Evolutionary conservation across 2,888 invertebrate genomes (phyloP).

Genomic region (Dexiosoma caninum): DNA sequence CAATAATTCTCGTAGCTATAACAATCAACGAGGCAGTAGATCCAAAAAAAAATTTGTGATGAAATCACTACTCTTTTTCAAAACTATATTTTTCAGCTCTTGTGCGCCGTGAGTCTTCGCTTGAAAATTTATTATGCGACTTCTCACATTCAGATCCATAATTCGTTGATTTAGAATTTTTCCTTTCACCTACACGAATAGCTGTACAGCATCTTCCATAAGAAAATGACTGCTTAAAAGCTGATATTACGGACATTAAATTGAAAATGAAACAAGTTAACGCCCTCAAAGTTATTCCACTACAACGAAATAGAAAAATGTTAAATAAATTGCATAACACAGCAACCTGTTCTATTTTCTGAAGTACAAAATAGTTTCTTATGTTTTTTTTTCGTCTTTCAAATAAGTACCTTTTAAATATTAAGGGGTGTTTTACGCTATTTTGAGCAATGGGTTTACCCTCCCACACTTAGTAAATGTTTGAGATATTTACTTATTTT

Average conservation of each 20-base stretch:
- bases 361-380: constrained; percentile 16
- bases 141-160: no score
- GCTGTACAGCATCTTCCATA: not conserved
- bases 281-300: constrained; percentile 27
- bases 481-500: constrained; percentile 3
- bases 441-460: constrained; percentile 44
- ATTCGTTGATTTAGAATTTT: not conserved
- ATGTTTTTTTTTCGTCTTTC: not conserved
- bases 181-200: not conserved
- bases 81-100: no score
- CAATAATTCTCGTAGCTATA: no score
- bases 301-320: not conserved
- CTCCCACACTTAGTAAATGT: constrained; percentile 26
- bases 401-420: constrained; percentile 29
- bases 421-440: constrained; percentile 53
- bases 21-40: no score
- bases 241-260: not conserved
- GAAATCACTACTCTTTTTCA: no score
- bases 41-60: no score
- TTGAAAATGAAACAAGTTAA: constrained; percentile 14
- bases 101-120: no score
- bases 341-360: constrained; percentile 46
- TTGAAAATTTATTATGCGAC: no score
- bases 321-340: not conserved
- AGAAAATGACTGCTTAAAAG: not conserved